Base-by-base conservation (phyloP, 2,888 invertebrate species). In the Athetis lepigone region DNA sequence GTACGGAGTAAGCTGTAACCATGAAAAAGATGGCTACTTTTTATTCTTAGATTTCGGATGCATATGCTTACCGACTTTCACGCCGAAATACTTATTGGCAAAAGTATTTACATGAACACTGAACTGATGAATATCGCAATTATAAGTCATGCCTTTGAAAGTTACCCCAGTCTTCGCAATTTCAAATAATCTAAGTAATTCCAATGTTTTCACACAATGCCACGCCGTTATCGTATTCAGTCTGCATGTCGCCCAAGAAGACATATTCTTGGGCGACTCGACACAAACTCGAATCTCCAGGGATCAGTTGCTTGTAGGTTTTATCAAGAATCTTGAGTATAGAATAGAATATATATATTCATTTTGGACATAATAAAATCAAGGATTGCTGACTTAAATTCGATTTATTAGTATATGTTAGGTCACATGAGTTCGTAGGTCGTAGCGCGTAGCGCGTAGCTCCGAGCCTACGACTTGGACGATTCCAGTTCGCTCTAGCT, bases 361-460 rank as follows among this genome's bases (percentile, higher is more conserved):
- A n/a, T 61, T 21, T 50, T 54, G 49, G 61, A 57, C 56, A 42
- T 45, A 54, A 50, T 59, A 71, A 71, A 70, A 61, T 52, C 18
- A 40, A 18, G 40, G 18, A 67, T 60, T 43, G 36, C 55, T 23
- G 46, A 43, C 25, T 60, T 56, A 52, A 66, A 71, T 71, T 67
- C 43, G 61, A 70, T 70, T 66, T 70, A 66, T 52, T 61, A 27
- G 13, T 67, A 43, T 46, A 45, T n/a, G 18, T 18, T 47, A 61
- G 40, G 61, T 61, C 47, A 61, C 52, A 50, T 54, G 55, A 33
- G 27, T 46, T 59, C 42, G 49, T 43, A 46, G 23, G 9, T 50
- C 36, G 66, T n/a, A 55, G 49, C 51, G 47, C 66, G 52, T 66
- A 66, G 66, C 47, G 16, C 49, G 68, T 50, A 50, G 54, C 62